Base-by-base conservation (phyloP, 2,797 vertebrate species). In the Microctenopoma steveboyesi region DNA sequence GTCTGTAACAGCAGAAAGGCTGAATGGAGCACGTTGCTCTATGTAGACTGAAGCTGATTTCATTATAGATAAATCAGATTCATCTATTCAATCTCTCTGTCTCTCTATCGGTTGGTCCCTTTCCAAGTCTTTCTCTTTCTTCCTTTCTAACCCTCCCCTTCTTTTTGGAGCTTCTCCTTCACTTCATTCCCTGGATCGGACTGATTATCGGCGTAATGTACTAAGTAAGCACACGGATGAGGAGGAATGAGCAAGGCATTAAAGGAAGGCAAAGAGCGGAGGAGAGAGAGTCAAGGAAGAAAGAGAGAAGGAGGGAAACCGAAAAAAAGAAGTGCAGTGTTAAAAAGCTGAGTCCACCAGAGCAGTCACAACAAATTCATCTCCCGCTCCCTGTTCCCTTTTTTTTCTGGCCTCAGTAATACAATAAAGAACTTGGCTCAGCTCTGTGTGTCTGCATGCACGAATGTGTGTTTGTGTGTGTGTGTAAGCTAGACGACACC, bases 51-150 rank as follows among this genome's bases (percentile, higher is more conserved):
- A 76, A 63, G 81, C 87, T 87, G 91, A 92, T 92, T 91, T 88
- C 91, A 92, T 92, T 92, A 92, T 91, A 92, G 91, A 92, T 92
- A 92, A 92, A 91, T 91, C 88, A 80, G 69, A 85, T 91, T 91
- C 83, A 92, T 91, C 89, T 92, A 87, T 91, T 88, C 81, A 84
- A 90, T 90, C 87, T 81, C 66, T 66, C 66, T 79, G 70, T 75
- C 76, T 78, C 69, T 76, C 81, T 72, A 64, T 85, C 85, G 65
- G 57, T 78, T 65, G 3, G 49, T 47, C 80, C 64, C 54, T 62
- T 79, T 88, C 83, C 72, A 82, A 85, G 78, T 64, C 77, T 74
- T 65, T 57, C 48, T 69, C 66, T 69, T 69, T 76, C 63, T 81
- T 78, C 66, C 46, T 53, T 72, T 76, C 69, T 50, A 42, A 16